Conservation (phyloP, 2,797 vertebrate species). For the Podarcis lilfordi region DNA sequence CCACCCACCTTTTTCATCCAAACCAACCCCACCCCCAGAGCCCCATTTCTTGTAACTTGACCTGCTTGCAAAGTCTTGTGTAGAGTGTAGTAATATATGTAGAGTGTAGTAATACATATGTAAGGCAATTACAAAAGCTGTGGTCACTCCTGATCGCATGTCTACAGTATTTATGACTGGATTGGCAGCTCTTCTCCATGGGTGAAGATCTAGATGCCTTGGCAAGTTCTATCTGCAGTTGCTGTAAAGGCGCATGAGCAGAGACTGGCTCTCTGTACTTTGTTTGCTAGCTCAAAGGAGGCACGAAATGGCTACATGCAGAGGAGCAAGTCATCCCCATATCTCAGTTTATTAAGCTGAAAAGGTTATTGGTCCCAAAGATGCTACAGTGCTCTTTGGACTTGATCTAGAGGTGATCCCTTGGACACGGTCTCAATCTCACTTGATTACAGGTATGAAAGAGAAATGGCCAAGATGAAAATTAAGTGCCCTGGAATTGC, state of each 20-base stretch:
- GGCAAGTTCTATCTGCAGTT: neutral
- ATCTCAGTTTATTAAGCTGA: neutral
- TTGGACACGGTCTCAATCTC: too few relatives aligned
- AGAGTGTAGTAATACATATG: too few relatives aligned
- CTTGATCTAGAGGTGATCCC: neutral
- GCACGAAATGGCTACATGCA: too few relatives aligned
- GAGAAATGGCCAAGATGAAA: too few relatives aligned
- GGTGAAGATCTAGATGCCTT: neutral
- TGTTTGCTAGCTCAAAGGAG: too few relatives aligned
- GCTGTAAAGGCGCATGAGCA: rapidly evolving
- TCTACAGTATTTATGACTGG: neutral
- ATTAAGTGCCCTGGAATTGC: neutral
- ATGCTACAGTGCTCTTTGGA: neutral
- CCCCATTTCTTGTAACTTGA: neutral
- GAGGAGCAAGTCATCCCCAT: too few relatives aligned
- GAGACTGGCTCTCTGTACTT: neutral
- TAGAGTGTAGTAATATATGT: neutral
- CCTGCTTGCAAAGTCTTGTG: too few relatives aligned
- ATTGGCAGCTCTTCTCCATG: neutral
- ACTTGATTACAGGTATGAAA: too few relatives aligned
- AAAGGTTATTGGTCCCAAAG: neutral
- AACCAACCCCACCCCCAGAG: neutral
- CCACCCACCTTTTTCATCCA: neutral
- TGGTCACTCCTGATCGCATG: rapidly evolving
- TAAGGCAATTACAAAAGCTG: neutral